Percentiles rank a stretch among this genome's conserved stretches.
phyloP scores from a whole-genome alignment of 2,888 invertebrate species.

The Apocheima hispidaria region DNA sequence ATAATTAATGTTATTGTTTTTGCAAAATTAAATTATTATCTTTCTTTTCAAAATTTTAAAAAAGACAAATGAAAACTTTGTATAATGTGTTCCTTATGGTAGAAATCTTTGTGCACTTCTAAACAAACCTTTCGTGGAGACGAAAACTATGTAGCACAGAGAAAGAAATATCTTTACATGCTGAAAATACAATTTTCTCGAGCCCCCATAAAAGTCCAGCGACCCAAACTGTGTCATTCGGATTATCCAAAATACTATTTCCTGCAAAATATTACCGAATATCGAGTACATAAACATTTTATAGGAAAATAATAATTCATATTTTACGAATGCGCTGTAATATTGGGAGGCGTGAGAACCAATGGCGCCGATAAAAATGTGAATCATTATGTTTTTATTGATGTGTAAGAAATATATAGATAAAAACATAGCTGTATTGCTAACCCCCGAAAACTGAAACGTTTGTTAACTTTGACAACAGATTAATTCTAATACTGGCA shows the following conservation, averaged over 20 bases:
- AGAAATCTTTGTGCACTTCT: too few relatives aligned
- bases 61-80: too few relatives aligned
- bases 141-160: background rate
- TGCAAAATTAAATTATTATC: too few relatives aligned
- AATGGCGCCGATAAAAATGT: constrained; percentile 27
- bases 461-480: too few relatives aligned
- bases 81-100: too few relatives aligned
- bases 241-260: constrained; percentile 14
- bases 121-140: background rate
- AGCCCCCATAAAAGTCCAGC: background rate
- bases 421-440: background rate
- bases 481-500: too few relatives aligned
- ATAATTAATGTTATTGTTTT: too few relatives aligned
- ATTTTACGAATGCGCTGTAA: constrained; percentile 19
- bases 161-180: background rate
- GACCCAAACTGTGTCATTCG: background rate
- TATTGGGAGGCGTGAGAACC: constrained; percentile 15
- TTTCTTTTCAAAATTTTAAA: too few relatives aligned
- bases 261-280: constrained; percentile 9
- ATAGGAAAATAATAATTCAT: constrained; percentile 20
- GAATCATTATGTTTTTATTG: constrained; percentile 35
- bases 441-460: too few relatives aligned
- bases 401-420: constrained; percentile 11
- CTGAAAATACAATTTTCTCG: background rate
- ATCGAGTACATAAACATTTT: constrained; percentile 13